Conservation (phyloP, 2,888 invertebrate genomes). For the Epistrophella euchroma region DNA sequence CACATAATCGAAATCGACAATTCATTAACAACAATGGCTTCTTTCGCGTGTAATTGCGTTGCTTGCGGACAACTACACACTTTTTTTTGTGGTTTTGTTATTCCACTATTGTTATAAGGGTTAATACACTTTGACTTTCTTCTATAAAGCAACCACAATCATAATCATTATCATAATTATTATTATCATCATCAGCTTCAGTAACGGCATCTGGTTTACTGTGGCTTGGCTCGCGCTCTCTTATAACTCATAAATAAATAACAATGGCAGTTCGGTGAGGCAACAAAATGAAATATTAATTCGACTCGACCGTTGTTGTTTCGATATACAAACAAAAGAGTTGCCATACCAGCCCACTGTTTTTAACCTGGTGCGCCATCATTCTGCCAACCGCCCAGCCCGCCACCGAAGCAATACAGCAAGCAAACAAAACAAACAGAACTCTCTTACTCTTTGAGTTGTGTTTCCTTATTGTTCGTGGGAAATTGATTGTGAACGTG, state of each 20-base stretch:
- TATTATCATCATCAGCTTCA: conserved; percentile 29
- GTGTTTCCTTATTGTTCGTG: conserved; percentile 50
- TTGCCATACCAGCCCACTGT: conserved; percentile 31
- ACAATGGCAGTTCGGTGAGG: conserved; percentile 37
- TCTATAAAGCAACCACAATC: conserved; percentile 26
- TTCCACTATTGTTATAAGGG: conserved; percentile 66
- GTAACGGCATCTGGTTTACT: conserved; percentile 51
- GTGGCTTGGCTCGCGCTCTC: conserved; percentile 13
- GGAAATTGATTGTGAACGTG: conserved; percentile 63
- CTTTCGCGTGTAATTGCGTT: conserved; percentile 30
- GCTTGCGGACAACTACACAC: conserved; percentile 46
- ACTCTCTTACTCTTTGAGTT: conserved; percentile 19
- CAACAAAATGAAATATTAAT: conserved; percentile 72
- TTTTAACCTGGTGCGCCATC: background rate
- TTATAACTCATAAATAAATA: conserved; percentile 23
- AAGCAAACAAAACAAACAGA: conserved; percentile 40
- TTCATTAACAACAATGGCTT: conserved; percentile 73
- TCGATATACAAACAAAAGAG: conserved; percentile 55
- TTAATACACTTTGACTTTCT: conserved; percentile 72
- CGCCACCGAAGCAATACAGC: background rate
- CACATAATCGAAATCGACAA: conserved; percentile 68
- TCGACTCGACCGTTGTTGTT: conserved; percentile 28
- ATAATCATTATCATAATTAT: conserved; percentile 30
- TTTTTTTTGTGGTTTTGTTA: conserved; percentile 59
- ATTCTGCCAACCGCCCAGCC: background rate